Evolutionary conservation across 1,140 invertebrate genomes (phyloP).

Genomic region (Papilio polytes): DNA sequence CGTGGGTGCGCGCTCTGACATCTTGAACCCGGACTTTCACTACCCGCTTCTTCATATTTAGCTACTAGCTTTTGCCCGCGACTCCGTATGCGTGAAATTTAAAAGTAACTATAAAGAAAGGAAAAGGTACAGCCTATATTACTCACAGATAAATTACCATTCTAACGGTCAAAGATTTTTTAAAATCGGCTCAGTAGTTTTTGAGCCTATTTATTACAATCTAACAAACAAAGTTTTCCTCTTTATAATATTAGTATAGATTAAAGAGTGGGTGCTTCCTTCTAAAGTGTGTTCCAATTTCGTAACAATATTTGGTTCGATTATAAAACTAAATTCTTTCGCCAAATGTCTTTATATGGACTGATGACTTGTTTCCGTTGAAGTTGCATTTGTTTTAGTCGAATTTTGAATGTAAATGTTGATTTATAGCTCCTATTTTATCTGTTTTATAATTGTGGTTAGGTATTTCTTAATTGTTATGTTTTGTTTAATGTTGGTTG

Average conservation of each 20-base stretch:
- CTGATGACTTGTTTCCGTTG: background rate
- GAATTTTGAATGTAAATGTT: background rate
- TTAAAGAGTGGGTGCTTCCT: conserved; percentile 36
- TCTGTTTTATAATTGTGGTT: background rate
- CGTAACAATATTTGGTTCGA: conserved; percentile 22
- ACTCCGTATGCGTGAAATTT: no score
- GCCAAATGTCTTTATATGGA: conserved; percentile 10
- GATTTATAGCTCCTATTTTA: background rate
- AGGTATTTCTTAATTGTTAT: background rate
- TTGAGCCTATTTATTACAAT: no score
- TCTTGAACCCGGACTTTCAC: conserved; percentile 75
- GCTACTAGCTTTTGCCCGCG: conserved; percentile 12
- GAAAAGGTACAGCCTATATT: no score
- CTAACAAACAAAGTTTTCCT: no score
- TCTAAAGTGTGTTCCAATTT: conserved; percentile 7
- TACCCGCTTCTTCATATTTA: conserved; percentile 46
- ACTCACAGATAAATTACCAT: no score
- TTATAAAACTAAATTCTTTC: conserved; percentile 23
- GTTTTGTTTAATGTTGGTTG: background rate
- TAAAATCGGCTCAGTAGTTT: no score
- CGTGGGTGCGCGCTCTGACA: conserved; percentile 60
- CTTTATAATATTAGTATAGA: background rate
- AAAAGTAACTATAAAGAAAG: no score
- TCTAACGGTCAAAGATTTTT: no score
- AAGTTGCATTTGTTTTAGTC: conserved; percentile 9